These are phyloP conservation scores for Quadriops clusia DNA, from an alignment of 2,888 invertebrate genomes.

Conservation along the genomic window DNA sequence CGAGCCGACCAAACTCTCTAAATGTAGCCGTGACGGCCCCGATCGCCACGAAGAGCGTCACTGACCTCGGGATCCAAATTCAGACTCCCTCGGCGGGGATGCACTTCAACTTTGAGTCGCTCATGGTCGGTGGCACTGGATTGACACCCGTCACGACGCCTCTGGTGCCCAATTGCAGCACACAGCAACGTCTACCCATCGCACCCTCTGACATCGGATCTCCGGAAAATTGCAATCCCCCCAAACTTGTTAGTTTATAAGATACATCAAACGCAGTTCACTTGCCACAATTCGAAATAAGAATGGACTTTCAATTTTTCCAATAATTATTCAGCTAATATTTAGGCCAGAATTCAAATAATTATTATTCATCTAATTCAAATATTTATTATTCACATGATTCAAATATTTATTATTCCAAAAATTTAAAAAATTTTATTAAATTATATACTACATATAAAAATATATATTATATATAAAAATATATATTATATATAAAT, in stretches of 20 bases:
- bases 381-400: too few relatives aligned
- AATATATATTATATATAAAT: too few relatives aligned
- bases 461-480: too few relatives aligned
- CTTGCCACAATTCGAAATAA: too few relatives aligned
- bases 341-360: too few relatives aligned
- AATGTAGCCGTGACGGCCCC: conserved; percentile 37
- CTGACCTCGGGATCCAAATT: conserved; percentile 70
- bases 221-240: conserved; percentile 60
- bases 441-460: too few relatives aligned
- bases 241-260: conserved; percentile 75
- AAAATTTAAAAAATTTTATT: too few relatives aligned
- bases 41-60: too few relatives aligned
- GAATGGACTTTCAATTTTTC: too few relatives aligned
- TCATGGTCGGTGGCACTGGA: conserved; percentile 89
- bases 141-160: conserved; percentile 75
- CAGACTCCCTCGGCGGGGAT: conserved; percentile 80
- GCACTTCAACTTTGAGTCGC: conserved; percentile 81
- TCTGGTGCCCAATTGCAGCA: conserved; percentile 57
- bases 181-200: conserved; percentile 59
- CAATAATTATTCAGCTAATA: too few relatives aligned
- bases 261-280: conserved; percentile 13
- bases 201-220: conserved; percentile 47
- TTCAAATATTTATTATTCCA: too few relatives aligned
- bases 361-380: too few relatives aligned
- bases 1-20: conserved; percentile 62